These are phyloP conservation scores for Bergia sp. DNA, from an alignment of 92 coral and sea anemone species.

Conservation along the genomic window DNA sequence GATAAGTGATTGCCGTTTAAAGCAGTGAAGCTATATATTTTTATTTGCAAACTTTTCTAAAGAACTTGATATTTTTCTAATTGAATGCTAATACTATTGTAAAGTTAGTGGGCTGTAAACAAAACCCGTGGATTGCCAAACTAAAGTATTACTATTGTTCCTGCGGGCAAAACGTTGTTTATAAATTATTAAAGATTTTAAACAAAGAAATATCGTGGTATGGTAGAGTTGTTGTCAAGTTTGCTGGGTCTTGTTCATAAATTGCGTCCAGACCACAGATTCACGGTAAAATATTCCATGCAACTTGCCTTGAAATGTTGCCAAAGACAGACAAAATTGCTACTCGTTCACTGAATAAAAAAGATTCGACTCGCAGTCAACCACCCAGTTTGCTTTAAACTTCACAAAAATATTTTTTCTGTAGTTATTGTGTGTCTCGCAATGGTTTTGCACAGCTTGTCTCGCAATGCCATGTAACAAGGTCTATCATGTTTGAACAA, in stretches of 20 bases:
- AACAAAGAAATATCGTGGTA: neutral
- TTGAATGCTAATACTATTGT: neutral
- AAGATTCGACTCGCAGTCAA: no score
- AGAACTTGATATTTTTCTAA: neutral
- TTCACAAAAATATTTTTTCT: no score
- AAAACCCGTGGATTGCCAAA: neutral
- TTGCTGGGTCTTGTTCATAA: neutral
- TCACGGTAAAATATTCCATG: neutral
- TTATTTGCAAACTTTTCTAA: slow-evolving; percentile 1
- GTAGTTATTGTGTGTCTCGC: neutral
- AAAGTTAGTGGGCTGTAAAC: neutral
- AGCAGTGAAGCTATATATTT: neutral
- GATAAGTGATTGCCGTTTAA: neutral
- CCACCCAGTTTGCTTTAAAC: neutral
- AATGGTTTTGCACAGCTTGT: neutral
- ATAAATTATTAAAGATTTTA: slow-evolving; percentile 22
- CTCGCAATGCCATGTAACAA: neutral
- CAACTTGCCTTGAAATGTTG: no score
- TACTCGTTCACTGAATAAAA: no score
- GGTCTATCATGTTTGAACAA: no score
- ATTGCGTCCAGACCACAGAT: neutral
- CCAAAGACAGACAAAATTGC: no score
- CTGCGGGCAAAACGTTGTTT: neutral
- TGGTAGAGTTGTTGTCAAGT: neutral
- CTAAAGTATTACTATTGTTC: neutral